Percentiles rank a stretch among this genome's conserved stretches.
phyloP scores from a whole-genome alignment of 1,140 invertebrate species.

The Elysia chlorotica region DNA sequence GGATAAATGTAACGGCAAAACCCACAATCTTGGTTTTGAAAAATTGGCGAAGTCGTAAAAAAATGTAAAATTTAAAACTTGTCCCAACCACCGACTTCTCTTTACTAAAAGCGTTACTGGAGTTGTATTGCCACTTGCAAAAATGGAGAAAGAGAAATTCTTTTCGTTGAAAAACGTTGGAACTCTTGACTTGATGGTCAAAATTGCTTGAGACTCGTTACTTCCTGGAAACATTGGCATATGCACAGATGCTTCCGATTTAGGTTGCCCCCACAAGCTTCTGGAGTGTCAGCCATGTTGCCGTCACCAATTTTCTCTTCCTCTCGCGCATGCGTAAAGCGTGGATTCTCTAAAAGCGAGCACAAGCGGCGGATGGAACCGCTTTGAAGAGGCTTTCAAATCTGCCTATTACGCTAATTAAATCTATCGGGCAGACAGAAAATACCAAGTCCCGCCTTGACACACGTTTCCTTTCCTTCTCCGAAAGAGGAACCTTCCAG shows the following conservation, averaged over 20 bases:
- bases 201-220: constrained; percentile 4
- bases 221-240: constrained; percentile 21
- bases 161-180: background rate
- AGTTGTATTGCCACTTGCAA: too few species aligned
- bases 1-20: too few species aligned
- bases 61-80: too few species aligned
- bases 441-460: constrained; percentile 17
- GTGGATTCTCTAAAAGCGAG: constrained; percentile 9
- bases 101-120: too few species aligned
- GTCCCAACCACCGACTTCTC: too few species aligned
- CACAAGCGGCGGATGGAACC: constrained; percentile 10
- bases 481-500: constrained; percentile 2
- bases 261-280: too few species aligned
- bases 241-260: constrained; percentile 15
- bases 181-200: constrained; percentile 13
- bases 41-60: too few species aligned
- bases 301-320: too few species aligned
- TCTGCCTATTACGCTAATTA: constrained; percentile 23
- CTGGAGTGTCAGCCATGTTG: constrained; percentile 16
- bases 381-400: constrained; percentile 13
- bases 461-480: constrained; percentile 9
- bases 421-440: constrained; percentile 16
- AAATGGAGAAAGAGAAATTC: background rate
- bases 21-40: too few species aligned
- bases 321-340: constrained; percentile 22